Evolutionary conservation across 2,888 invertebrate species (phyloP).

Genomic region (Eilema griseolum): DNA sequence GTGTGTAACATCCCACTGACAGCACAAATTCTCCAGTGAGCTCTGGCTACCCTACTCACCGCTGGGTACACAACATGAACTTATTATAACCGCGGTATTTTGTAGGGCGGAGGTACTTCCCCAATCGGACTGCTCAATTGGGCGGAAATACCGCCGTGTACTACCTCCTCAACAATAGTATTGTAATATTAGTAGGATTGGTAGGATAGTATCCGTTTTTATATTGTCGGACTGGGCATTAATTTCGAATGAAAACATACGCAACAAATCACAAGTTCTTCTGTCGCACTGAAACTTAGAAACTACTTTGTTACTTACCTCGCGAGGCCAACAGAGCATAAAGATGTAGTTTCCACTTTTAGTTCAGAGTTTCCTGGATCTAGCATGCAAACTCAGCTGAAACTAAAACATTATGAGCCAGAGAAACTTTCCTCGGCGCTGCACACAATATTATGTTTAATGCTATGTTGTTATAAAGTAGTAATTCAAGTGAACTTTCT

Average conservation of each 20-base stretch:
- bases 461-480: not conserved
- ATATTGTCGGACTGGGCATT: no score
- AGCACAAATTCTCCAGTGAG: no score
- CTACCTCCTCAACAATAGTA: no score
- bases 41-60: no score
- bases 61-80: no score
- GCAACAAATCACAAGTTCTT: not conserved
- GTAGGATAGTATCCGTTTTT: no score
- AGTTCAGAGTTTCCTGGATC: slow-evolving; percentile 15
- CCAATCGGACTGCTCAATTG: no score
- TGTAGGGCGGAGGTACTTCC: no score
- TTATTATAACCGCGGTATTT: no score
- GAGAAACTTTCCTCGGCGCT: slow-evolving; percentile 23
- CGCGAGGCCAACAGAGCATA: slow-evolving; percentile 14
- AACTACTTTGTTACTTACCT: not conserved
- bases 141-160: no score
- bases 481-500: not conserved
- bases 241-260: not conserved
- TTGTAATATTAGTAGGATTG: no score
- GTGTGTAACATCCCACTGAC: no score
- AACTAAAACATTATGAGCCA: slow-evolving; percentile 24
- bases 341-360: slow-evolving; percentile 18
- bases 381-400: slow-evolving; percentile 21
- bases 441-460: slow-evolving; percentile 1
- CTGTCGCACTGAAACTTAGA: slow-evolving; percentile 3